These are phyloP conservation scores for Heteromurus nitidus DNA, from an alignment of 2,888 invertebrate species.

Conservation along the genomic window DNA sequence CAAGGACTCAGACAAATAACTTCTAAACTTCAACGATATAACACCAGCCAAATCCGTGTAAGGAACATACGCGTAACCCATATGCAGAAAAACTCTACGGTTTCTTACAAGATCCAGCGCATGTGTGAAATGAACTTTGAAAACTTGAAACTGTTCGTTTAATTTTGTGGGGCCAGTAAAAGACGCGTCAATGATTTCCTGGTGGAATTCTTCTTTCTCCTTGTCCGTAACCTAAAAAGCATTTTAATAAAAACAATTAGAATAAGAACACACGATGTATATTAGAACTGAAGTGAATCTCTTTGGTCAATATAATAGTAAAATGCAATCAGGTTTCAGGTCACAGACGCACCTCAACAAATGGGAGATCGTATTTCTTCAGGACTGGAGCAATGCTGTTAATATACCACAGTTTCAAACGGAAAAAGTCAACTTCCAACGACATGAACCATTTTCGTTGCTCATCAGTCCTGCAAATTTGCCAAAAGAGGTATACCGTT, in stretches of 20 bases:
- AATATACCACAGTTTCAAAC: conserved; percentile 81
- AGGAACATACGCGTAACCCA: conserved; percentile 92
- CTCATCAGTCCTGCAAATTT: conserved; percentile 81
- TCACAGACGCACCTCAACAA: conserved; percentile 6
- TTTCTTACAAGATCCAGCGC: conserved; percentile 88
- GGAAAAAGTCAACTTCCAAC: conserved; percentile 93
- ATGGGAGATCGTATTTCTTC: conserved; percentile 80
- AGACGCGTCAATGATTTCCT: conserved; percentile 81
- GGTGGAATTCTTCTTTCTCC: conserved; percentile 81
- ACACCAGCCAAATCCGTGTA: conserved; percentile 89
- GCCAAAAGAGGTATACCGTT: background rate
- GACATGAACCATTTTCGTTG: conserved; percentile 90
- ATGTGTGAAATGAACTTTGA: conserved; percentile 89
- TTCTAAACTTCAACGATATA: conserved; percentile 85
- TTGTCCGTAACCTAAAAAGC: conserved; percentile 82
- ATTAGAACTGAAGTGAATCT: too few species aligned
- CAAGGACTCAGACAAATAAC: conserved; percentile 82
- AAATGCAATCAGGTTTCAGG: too few species aligned
- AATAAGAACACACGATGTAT: too few species aligned
- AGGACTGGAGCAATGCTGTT: conserved; percentile 80
- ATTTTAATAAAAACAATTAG: conserved; percentile 55
- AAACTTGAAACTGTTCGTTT: conserved; percentile 79
- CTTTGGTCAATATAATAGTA: too few species aligned
- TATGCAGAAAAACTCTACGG: conserved; percentile 86
- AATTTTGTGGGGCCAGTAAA: conserved; percentile 75